Base-by-base conservation (phyloP, 1,140 invertebrate genomes). In the Brachionus koreanus region DNA sequence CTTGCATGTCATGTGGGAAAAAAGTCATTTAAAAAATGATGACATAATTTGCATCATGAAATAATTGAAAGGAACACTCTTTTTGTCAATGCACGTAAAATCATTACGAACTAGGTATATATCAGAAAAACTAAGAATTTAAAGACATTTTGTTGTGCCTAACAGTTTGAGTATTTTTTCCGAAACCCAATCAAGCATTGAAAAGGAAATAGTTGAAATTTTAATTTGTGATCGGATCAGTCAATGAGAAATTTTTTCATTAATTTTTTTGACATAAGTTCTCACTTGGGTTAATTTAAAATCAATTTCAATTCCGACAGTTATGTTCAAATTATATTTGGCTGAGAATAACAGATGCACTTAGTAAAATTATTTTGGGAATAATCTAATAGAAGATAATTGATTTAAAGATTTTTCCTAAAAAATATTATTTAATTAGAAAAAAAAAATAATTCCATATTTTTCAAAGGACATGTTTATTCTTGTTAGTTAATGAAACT, bases 251-350 rank as follows among this genome's bases (percentile, higher is more conserved):
- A 57, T 57, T 57, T 52, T 52, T 23, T 57, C n/a, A 57, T 57
- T 57, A 57, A 57, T 57, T 57, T 57, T 57, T 57, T 57, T 57
- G 49, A 57, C 49, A 57, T 19, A 57, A 57, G 49, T 57, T 57
- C 49, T 57, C 49, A 57, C 16, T 57, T 23, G 49, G 16, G 49
- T 57, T 57, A 57, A 57, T 57, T 25, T 57, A 57, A 19, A 57
- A 57, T 57, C n/a, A 25, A 57, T 57, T 23, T 9, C 19, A 7
- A 23, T 19, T 57, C 5, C 49, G 49, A 57, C 49, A 57, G n/a
- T 57, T 57, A 57, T 19, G 16, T 5, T 19, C 9, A 57, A 57
- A 57, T 57, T 57, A 7, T 7, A 9, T 5, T 19, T 57, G 1
- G 43, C 43, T 49, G 43, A 49, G 16, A 16, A 16, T 49, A 49